A percentile compares a stretch with the other conserved stretches of the same genome.
Conservation (phyloP, 2,113 vertebrate species). For the Chaetodon trifascialis region DNA sequence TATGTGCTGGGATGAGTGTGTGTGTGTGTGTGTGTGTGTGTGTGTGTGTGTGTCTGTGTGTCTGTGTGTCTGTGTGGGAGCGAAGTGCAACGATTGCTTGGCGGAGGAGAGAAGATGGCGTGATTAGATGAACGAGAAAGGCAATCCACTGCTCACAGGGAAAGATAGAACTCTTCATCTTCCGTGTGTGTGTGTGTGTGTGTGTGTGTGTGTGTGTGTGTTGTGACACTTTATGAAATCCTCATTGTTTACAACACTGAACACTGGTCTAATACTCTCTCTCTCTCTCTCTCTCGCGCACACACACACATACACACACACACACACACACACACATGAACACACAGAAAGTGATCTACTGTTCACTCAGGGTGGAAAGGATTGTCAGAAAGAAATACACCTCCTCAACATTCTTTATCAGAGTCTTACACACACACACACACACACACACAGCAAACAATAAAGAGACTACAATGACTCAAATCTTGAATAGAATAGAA, state of each 20-base stretch:
- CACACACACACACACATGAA: constrained; percentile 17
- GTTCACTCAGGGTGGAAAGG: constrained; percentile 64
- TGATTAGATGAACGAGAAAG: constrained; percentile 83
- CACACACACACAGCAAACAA: constrained; percentile 32
- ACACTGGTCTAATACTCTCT: constrained; percentile 76
- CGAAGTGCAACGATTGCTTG: constrained; percentile 77
- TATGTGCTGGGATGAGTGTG: constrained; percentile 25
- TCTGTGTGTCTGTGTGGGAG: constrained; percentile 49
- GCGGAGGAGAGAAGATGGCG: constrained; percentile 82
- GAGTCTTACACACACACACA: constrained; percentile 44
- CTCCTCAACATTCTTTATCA: constrained; percentile 73
- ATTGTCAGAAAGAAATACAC: constrained; percentile 78
- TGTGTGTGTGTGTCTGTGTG: constrained; percentile 30
- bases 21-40: constrained; percentile 27
- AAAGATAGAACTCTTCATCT: constrained; percentile 81
- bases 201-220: constrained; percentile 40
- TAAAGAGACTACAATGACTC: constrained; percentile 32
- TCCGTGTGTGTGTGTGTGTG: constrained; percentile 48
- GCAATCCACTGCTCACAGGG: constrained; percentile 80
- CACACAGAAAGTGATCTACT: constrained; percentile 72
- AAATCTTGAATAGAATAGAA: constrained; percentile 39
- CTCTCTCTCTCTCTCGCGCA: constrained; percentile 46
- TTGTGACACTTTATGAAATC: constrained; percentile 74
- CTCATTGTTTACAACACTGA: constrained; percentile 76
- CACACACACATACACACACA: constrained; percentile 14